Conservation (phyloP, 92 coral and sea anemone genomes). For the Meandrina meandrites region DNA sequence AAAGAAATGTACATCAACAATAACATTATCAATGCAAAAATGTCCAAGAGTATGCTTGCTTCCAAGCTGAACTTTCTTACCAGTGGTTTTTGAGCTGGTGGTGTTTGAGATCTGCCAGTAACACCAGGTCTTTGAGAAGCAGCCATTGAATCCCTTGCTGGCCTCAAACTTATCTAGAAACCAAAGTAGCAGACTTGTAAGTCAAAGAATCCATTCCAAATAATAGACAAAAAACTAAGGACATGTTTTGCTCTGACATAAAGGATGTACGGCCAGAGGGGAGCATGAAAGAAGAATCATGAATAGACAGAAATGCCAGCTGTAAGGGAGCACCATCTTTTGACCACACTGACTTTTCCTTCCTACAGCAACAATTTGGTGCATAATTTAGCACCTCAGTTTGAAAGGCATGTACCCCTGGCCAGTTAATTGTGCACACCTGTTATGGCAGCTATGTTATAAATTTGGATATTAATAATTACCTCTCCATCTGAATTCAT, state of each 20-base stretch:
- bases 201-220: too few relatives aligned
- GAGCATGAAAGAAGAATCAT: not conserved
- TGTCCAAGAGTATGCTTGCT: not conserved
- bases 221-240: not conserved
- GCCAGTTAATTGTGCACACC: not conserved
- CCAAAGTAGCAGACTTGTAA: not conserved
- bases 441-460: too few relatives aligned
- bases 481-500: slow-evolving; percentile 82
- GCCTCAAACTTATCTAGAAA: slow-evolving; percentile 89
- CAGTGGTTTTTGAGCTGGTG: slow-evolving; percentile 38
- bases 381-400: not conserved
- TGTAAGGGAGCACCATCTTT: not conserved
- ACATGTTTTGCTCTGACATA: not conserved
- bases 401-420: not conserved
- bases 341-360: not conserved
- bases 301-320: not conserved
- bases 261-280: not conserved
- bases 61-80: slow-evolving; percentile 3
- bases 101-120: slow-evolving; percentile 48
- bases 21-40: not conserved
- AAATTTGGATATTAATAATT: not conserved
- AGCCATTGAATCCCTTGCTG: slow-evolving; percentile 96
- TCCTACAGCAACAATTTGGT: not conserved
- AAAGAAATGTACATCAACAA: not conserved
- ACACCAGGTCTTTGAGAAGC: slow-evolving; percentile 81